Evolutionary conservation across 2,797 vertebrate genomes (phyloP).

Genomic region (Sebastes nivosus): DNA sequence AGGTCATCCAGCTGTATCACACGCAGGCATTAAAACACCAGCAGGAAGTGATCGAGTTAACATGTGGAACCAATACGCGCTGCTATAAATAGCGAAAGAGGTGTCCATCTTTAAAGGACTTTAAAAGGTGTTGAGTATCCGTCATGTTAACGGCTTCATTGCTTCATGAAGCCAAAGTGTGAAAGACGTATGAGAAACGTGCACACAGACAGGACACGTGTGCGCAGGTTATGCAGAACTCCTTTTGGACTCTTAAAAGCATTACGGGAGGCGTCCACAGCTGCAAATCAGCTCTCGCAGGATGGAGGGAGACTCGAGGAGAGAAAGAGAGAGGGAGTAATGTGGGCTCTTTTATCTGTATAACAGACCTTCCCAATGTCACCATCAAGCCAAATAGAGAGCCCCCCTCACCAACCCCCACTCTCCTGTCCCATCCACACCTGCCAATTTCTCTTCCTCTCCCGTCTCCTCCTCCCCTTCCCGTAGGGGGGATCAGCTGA

Average conservation of each 20-base stretch:
- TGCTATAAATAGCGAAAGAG: slow-evolving; percentile 23
- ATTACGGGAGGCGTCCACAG: slow-evolving; percentile 46
- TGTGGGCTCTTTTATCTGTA: slow-evolving; percentile 59
- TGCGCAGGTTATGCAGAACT: not conserved
- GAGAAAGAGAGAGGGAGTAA: slow-evolving; percentile 3
- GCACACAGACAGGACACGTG: slow-evolving; percentile 5
- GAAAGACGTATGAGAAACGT: not conserved
- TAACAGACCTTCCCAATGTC: slow-evolving; percentile 73
- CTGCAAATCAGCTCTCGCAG: slow-evolving; percentile 57
- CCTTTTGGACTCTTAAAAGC: slow-evolving; percentile 33
- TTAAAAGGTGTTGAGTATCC: slow-evolving; percentile 5
- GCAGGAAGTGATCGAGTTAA: slow-evolving; percentile 42
- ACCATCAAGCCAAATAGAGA: slow-evolving; percentile 46
- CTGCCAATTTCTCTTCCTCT: slow-evolving; percentile 55
- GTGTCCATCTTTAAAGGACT: not conserved
- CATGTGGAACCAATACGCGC: slow-evolving; percentile 25
- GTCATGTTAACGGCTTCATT: not conserved
- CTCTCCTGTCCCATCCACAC: slow-evolving; percentile 56
- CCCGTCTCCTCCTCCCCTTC: slow-evolving; percentile 33
- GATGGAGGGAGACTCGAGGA: slow-evolving; percentile 20
- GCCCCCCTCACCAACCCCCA: slow-evolving; percentile 1
- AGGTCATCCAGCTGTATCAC: slow-evolving; percentile 57
- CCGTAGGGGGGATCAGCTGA: slow-evolving; percentile 77
- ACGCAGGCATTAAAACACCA: slow-evolving; percentile 20
- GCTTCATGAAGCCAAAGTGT: not conserved